Evolutionary conservation across 92 coral and sea anemone genomes (phyloP).

Genomic region (Bergia sp.): DNA sequence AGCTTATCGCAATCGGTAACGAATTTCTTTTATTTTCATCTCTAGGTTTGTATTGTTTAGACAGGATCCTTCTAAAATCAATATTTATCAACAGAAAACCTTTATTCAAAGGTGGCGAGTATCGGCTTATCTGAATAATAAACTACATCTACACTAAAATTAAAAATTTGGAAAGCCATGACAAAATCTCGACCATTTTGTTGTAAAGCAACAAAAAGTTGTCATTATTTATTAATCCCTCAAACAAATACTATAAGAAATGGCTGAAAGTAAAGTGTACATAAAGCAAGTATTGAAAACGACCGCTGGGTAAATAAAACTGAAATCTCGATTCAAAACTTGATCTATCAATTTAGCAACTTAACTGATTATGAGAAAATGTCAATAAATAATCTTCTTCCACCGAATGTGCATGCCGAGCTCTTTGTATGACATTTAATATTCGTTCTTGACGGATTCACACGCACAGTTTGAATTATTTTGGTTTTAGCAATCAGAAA

Average conservation of each 20-base stretch:
- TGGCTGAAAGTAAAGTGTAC: too few relatives aligned
- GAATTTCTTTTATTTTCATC: background rate
- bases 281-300: background rate
- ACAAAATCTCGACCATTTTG: background rate
- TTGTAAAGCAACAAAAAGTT: background rate
- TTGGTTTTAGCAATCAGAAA: background rate
- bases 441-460: background rate
- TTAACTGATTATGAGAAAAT: background rate
- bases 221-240: background rate
- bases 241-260: too few relatives aligned
- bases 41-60: background rate
- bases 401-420: background rate
- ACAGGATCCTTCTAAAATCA: background rate
- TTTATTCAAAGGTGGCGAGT: background rate
- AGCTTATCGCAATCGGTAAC: background rate
- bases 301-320: background rate
- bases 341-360: background rate
- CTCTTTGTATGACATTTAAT: background rate
- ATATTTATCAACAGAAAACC: background rate
- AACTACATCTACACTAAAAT: background rate
- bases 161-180: background rate
- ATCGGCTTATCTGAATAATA: background rate
- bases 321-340: background rate
- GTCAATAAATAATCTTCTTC: background rate
- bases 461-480: background rate